Conservation (phyloP, 2,888 invertebrate genomes). For the Meandrusa payeni region DNA sequence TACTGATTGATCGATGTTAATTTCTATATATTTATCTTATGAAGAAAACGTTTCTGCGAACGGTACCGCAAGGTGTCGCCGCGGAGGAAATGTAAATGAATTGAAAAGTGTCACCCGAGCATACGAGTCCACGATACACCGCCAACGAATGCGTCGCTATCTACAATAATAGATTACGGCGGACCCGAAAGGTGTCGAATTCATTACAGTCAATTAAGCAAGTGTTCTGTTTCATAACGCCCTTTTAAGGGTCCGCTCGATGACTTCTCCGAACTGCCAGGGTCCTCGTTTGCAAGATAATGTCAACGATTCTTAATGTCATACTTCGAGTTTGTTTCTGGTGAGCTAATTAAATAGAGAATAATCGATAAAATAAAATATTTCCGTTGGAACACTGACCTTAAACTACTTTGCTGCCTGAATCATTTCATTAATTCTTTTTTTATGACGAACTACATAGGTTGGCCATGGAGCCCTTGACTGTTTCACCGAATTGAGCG, state of each 20-base stretch:
- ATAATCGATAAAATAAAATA: no score
- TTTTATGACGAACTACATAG: no score
- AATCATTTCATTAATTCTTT: no score
- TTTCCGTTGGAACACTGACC: no score
- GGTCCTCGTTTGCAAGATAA: neutral
- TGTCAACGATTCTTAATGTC: neutral
- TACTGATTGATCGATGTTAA: no score
- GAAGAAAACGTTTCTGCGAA: constrained; percentile 31
- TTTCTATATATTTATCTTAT: no score
- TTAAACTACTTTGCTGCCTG: no score
- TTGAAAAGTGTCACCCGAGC: constrained; percentile 38
- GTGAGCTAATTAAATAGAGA: constrained; percentile 11
- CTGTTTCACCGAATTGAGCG: no score
- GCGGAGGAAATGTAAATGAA: constrained; percentile 54
- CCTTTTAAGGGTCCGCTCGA: neutral
- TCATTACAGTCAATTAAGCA: constrained; percentile 25
- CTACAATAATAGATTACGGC: constrained; percentile 27
- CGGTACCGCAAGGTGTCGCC: constrained; percentile 50
- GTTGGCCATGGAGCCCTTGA: no score
- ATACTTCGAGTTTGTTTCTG: neutral
- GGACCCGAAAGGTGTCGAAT: constrained; percentile 26
- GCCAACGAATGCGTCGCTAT: constrained; percentile 14
- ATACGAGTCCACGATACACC: neutral
- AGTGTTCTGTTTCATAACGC: constrained; percentile 11
- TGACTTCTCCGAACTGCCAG: constrained; percentile 3